Evolutionary conservation across 2,113 vertebrate species (phyloP).

Genomic region (Pterocles orientalis): DNA sequence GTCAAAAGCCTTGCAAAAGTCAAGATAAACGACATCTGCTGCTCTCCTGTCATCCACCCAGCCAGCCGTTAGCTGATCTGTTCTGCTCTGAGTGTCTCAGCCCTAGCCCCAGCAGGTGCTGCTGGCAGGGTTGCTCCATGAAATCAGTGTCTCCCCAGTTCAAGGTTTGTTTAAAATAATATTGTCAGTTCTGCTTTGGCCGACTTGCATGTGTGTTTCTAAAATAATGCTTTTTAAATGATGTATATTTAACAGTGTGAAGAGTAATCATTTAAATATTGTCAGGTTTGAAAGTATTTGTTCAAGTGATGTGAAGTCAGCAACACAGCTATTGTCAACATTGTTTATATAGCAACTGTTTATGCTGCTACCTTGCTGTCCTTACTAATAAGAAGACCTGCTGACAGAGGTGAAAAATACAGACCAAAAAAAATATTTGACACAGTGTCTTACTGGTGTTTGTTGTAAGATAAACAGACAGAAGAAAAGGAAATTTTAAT

Average conservation of each 20-base stretch:
- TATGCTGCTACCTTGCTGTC: not conserved
- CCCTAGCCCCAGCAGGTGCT: not conserved
- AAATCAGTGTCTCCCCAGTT: not conserved
- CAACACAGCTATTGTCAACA: not conserved
- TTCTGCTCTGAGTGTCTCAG: not conserved
- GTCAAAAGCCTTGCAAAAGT: not conserved
- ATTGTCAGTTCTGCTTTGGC: not conserved
- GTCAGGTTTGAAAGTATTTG: not conserved
- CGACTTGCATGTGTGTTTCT: not conserved
- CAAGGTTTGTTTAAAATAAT: not conserved
- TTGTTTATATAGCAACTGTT: not conserved
- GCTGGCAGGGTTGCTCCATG: not conserved
- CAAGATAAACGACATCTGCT: slow-evolving; percentile 24
- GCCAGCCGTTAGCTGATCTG: not conserved
- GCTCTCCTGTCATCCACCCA: not conserved
- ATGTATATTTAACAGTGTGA: not conserved
- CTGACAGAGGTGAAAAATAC: not conserved
- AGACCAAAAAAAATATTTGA: not conserved
- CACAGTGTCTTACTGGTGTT: not conserved
- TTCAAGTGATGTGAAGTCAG: not conserved
- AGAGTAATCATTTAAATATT: not conserved
- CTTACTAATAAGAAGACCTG: not conserved
- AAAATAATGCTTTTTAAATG: not conserved
- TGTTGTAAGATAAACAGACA: not conserved
- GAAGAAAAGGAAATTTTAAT: not conserved